These are phyloP conservation scores for Bathynomus jamesi DNA, from an alignment of 1,140 invertebrate genomes.

Conservation along the genomic window DNA sequence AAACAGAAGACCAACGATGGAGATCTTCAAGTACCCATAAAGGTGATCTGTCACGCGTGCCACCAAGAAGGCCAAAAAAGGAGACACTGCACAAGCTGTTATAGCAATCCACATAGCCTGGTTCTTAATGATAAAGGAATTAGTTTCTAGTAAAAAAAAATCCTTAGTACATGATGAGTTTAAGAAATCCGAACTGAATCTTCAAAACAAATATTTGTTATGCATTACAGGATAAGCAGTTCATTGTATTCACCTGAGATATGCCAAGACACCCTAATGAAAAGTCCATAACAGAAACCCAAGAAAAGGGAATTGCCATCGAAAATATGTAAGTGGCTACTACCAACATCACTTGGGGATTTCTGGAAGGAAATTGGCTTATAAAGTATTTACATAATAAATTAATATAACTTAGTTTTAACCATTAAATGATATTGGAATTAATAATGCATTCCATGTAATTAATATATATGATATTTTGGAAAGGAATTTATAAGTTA, in stretches of 20 bases:
- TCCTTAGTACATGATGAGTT: no score
- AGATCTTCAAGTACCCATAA: constrained; percentile 33
- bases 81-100: constrained; percentile 31
- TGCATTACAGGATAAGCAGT: no score
- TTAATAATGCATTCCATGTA: no score
- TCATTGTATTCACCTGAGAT: no score
- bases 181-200: no score
- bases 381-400: no score
- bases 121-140: no score
- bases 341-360: constrained; percentile 10
- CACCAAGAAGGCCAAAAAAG: constrained; percentile 28
- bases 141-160: no score
- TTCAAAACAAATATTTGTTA: no score
- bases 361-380: no score
- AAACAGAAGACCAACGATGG: constrained; percentile 25
- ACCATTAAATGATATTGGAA: no score
- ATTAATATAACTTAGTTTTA: no score
- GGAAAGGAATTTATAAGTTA: neutral
- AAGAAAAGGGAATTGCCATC: constrained; percentile 8
- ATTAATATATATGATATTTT: neutral
- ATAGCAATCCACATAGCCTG: constrained; percentile 39
- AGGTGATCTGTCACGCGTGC: constrained; percentile 33
- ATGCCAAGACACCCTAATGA: constrained; percentile 14
- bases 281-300: constrained; percentile 21
- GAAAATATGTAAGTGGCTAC: constrained; percentile 12